Percentiles rank a stretch among this genome's conserved stretches.
Evolutionary conservation across 1,140 invertebrate species (phyloP).

Genomic region (Micrasema minimum): DNA sequence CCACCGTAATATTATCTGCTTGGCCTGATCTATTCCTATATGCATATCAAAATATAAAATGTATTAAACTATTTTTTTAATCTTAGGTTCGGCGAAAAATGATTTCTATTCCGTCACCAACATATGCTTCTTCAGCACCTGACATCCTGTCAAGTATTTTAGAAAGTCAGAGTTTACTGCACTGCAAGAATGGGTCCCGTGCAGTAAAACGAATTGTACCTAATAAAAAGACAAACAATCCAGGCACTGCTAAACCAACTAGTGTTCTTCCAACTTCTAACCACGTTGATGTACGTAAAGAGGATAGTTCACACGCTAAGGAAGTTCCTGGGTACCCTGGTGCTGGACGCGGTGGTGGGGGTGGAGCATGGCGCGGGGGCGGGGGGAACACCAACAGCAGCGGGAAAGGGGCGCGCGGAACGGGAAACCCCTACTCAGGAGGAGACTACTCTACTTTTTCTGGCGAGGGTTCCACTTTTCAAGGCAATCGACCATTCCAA

Average conservation of each 20-base stretch:
- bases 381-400: conserved; percentile 61
- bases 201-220: conserved; percentile 44
- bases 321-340: conserved; percentile 73
- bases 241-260: conserved; percentile 10
- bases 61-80: conserved; percentile 14
- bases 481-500: conserved; percentile 58
- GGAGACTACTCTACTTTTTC: conserved; percentile 58
- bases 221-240: neutral
- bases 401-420: conserved; percentile 56
- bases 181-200: conserved; percentile 72
- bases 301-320: conserved; percentile 56
- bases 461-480: conserved; percentile 45
- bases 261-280: neutral
- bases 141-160: conserved; percentile 82
- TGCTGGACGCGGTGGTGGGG: conserved; percentile 59
- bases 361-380: conserved; percentile 62
- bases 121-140: conserved; percentile 56
- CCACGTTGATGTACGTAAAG: conserved; percentile 58
- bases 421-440: conserved; percentile 49
- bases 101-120: conserved; percentile 59
- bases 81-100: conserved; percentile 65
- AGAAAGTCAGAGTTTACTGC: conserved; percentile 77
- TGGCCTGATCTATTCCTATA: too few relatives aligned
- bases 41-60: too few relatives aligned
- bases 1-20: too few relatives aligned